Evolutionary conservation across 2,113 vertebrate species (phyloP).

Genomic region (Ammodramus savannarum): DNA sequence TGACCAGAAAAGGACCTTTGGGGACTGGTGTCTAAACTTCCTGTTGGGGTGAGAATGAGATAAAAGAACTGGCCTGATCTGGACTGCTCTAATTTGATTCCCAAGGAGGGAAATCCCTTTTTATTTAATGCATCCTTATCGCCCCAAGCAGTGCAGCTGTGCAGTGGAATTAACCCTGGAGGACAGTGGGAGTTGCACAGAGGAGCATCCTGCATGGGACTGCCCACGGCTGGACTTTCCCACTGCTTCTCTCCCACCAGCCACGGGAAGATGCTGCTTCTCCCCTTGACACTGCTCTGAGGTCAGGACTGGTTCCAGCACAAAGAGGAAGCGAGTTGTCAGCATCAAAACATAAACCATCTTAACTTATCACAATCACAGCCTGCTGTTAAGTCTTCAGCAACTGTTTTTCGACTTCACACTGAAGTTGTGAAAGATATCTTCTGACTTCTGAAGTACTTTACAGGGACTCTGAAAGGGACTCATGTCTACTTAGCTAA

Average conservation of each 20-base stretch:
- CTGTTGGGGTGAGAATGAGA: conserved; percentile 23
- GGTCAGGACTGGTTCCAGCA: conserved; percentile 14
- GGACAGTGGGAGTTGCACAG: conserved; percentile 29
- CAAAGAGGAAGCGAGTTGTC: not conserved
- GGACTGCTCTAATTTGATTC: conserved; percentile 40
- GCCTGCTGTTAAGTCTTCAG: not conserved
- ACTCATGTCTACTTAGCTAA: not conserved
- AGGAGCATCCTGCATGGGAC: conserved; percentile 38
- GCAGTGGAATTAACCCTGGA: conserved; percentile 48
- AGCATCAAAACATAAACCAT: conserved; percentile 18
- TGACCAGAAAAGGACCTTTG: conserved; percentile 29
- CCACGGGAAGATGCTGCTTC: not conserved
- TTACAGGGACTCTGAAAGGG: not conserved
- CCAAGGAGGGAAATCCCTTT: conserved; percentile 60
- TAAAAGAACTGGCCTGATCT: conserved; percentile 37
- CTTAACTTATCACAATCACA: not conserved
- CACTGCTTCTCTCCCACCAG: conserved; percentile 34
- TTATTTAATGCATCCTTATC: conserved; percentile 14
- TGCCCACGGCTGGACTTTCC: conserved; percentile 40
- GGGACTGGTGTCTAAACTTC: conserved; percentile 4
- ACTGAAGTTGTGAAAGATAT: not conserved
- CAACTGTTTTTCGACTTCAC: conserved; percentile 9
- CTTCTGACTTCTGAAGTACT: not conserved
- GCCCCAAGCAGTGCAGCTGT: conserved; percentile 64
- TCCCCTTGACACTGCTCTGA: not conserved